Evolutionary conservation across 2,113 vertebrate genomes (phyloP).

Genomic region (Etia nguti): DNA sequence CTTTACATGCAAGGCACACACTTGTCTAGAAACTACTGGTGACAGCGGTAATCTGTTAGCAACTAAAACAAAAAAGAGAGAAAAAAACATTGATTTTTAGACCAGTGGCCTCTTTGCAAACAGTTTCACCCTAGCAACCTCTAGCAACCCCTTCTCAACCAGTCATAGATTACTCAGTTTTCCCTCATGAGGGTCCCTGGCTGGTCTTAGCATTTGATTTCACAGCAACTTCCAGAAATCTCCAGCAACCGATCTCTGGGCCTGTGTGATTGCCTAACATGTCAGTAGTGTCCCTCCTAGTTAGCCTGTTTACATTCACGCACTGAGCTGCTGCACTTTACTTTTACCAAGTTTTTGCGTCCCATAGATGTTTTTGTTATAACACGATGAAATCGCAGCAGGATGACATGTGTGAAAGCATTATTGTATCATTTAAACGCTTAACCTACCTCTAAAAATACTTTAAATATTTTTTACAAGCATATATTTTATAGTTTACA

Average conservation of each 20-base stretch:
- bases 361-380: background rate
- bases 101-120: background rate
- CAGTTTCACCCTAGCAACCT: background rate
- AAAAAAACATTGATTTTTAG: background rate
- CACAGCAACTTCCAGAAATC: background rate
- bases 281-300: background rate
- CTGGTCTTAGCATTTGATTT: background rate
- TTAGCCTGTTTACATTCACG: background rate
- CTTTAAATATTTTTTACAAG: background rate
- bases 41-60: rapidly evolving
- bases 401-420: rapidly evolving
- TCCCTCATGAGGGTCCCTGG: rapidly evolving
- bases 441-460: background rate
- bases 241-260: background rate
- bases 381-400: background rate
- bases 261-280: background rate
- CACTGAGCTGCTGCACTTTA: background rate
- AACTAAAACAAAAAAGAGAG: background rate
- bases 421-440: background rate
- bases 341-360: background rate
- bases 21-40: background rate
- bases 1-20: rapidly evolving
- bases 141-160: background rate
- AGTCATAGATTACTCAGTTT: background rate
- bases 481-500: background rate